These are phyloP conservation scores for Drymodes brunneopygia DNA, from an alignment of 2,113 vertebrate species.

Conservation along the genomic window DNA sequence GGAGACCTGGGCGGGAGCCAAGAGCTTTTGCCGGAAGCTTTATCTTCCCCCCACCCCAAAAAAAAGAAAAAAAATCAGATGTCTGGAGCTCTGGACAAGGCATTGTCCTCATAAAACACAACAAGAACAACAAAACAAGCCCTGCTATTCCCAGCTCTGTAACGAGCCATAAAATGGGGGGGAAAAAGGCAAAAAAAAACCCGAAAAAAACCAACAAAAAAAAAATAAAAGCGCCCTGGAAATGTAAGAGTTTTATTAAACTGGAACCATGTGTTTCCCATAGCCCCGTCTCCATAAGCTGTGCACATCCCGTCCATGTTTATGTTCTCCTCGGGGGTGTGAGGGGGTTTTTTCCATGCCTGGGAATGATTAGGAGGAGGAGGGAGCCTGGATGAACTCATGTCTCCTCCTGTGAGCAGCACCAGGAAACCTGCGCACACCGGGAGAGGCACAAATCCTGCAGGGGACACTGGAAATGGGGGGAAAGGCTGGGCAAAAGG, in stretches of 20 bases:
- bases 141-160: neutral
- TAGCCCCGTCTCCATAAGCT: constrained; percentile 11
- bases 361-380: neutral
- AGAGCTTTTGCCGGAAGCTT: constrained; percentile 28
- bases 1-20: neutral
- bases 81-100: constrained; percentile 4
- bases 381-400: constrained; percentile 53
- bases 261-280: constrained; percentile 57
- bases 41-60: neutral
- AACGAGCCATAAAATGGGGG: neutral
- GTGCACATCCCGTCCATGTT: constrained; percentile 56
- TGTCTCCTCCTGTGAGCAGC: constrained; percentile 38
- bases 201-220: too few relatives aligned
- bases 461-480: neutral
- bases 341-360: constrained; percentile 52
- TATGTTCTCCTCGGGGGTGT: constrained; percentile 55
- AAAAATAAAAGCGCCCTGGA: neutral
- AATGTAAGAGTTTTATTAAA: constrained; percentile 32
- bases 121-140: constrained; percentile 24
- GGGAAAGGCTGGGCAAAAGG: neutral
- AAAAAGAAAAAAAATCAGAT: neutral
- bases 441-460: neutral
- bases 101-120: constrained; percentile 37
- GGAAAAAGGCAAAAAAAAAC: neutral
- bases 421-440: constrained; percentile 7